These are phyloP conservation scores for Brachypodius melanocephalos DNA, from an alignment of 2,113 vertebrate genomes.

Conservation along the genomic window DNA sequence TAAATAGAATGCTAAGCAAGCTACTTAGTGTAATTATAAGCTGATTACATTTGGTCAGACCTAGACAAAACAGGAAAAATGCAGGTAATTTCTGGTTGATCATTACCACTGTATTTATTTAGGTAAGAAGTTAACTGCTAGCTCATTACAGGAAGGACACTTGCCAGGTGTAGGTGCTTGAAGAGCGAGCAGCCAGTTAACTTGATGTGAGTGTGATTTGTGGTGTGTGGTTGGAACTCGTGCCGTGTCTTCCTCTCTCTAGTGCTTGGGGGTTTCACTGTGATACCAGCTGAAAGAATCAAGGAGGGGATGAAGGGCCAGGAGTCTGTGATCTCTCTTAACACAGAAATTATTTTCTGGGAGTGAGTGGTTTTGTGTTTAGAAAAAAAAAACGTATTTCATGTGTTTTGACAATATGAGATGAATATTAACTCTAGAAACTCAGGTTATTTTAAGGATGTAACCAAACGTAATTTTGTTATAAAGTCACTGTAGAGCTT, in stretches of 20 bases:
- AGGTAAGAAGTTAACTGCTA: constrained; percentile 20
- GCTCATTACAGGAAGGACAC: background rate
- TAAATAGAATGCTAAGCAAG: constrained; percentile 51
- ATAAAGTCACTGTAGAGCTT: background rate
- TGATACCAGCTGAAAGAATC: background rate
- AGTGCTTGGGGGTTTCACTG: background rate
- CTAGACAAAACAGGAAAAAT: constrained; percentile 41
- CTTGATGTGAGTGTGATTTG: background rate
- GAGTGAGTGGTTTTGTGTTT: background rate
- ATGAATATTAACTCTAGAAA: background rate
- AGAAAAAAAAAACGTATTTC: background rate
- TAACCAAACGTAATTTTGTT: background rate
- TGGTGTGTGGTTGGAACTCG: background rate
- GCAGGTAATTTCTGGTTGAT: constrained; percentile 30
- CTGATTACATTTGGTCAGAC: constrained; percentile 42
- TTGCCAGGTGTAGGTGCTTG: background rate
- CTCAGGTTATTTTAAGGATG: background rate
- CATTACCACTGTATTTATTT: constrained; percentile 10
- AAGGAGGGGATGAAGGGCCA: background rate
- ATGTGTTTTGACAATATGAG: background rate
- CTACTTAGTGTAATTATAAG: constrained; percentile 32
- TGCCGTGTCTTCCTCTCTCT: background rate
- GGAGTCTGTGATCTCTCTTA: background rate
- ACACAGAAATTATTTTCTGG: background rate
- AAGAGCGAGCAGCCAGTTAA: background rate